phyloP scores from a whole-genome alignment of 2,888 invertebrate genomes.

The Oscheius onirici region DNA sequence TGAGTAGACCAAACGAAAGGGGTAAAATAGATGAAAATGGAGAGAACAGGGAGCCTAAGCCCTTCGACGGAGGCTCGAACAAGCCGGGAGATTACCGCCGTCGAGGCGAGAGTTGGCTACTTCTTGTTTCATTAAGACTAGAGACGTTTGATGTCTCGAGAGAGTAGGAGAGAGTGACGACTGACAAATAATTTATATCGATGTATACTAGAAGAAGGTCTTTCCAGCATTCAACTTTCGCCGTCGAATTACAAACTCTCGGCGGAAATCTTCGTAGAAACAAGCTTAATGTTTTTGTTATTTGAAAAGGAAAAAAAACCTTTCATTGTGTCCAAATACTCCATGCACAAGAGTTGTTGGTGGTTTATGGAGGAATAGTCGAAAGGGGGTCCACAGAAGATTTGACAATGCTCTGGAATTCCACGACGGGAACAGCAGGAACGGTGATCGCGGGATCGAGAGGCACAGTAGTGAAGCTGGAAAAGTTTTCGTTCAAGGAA shows the following conservation, averaged over 20 bases:
- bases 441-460: slow-evolving; percentile 11
- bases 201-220: neutral
- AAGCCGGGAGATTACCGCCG: slow-evolving; percentile 18
- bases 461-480: slow-evolving; percentile 29
- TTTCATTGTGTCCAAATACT: slow-evolving; percentile 32
- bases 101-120: neutral
- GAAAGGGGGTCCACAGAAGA: slow-evolving; percentile 26
- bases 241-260: neutral
- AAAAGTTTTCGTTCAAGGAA: neutral
- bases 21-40: slow-evolving; percentile 8
- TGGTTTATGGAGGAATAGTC: slow-evolving; percentile 3
- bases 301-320: neutral
- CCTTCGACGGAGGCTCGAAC: slow-evolving; percentile 11
- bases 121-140: slow-evolving; percentile 14
- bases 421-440: slow-evolving; percentile 13
- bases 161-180: neutral
- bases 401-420: neutral
- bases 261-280: slow-evolving; percentile 19
- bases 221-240: neutral
- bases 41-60: slow-evolving; percentile 4
- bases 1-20: neutral
- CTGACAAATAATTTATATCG: slow-evolving; percentile 5
- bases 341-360: slow-evolving; percentile 27
- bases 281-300: neutral
- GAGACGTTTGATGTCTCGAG: neutral